phyloP scores from a whole-genome alignment of 2,888 invertebrate species.

The Dascillus cervinus region DNA sequence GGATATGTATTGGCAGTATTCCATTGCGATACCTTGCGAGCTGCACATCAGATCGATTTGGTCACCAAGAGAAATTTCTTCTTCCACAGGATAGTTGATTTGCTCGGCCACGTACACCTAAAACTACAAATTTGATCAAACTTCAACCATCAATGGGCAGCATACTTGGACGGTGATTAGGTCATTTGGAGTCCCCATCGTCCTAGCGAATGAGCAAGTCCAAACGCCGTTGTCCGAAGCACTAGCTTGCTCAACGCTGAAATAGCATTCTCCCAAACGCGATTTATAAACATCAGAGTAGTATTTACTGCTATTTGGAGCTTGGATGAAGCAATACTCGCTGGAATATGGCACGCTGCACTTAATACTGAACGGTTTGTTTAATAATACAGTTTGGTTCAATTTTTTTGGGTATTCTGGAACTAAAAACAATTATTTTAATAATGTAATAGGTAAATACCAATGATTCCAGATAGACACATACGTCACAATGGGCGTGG shows the following conservation, averaged over 20 bases:
- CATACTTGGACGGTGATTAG: conserved; percentile 14
- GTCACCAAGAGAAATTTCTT: no score
- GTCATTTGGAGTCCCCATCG: conserved; percentile 13
- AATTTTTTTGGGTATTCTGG: conserved; percentile 8
- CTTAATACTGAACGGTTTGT: conserved; percentile 8
- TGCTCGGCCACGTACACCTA: no score
- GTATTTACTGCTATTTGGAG: conserved; percentile 16
- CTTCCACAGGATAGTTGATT: no score
- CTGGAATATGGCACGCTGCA: conserved; percentile 17
- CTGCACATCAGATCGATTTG: conserved; percentile 7
- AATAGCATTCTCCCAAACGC: conserved; percentile 13
- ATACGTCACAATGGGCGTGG: no score
- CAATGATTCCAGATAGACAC: no score
- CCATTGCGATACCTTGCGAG: conserved; percentile 3
- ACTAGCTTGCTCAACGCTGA: conserved; percentile 4
- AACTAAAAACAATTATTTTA: conserved; percentile 7
- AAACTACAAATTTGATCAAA: no score
- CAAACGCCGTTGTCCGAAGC: conserved; percentile 17
- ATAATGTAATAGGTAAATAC: no score
- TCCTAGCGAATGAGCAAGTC: conserved; percentile 16
- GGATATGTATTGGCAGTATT: conserved; percentile 11
- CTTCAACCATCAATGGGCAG: no score
- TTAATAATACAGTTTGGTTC: conserved; percentile 6
- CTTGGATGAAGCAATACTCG: conserved; percentile 14
- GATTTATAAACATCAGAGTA: conserved; percentile 5